phyloP scores from a whole-genome alignment of 2,797 vertebrate species.

The Bradypus variegatus region DNA sequence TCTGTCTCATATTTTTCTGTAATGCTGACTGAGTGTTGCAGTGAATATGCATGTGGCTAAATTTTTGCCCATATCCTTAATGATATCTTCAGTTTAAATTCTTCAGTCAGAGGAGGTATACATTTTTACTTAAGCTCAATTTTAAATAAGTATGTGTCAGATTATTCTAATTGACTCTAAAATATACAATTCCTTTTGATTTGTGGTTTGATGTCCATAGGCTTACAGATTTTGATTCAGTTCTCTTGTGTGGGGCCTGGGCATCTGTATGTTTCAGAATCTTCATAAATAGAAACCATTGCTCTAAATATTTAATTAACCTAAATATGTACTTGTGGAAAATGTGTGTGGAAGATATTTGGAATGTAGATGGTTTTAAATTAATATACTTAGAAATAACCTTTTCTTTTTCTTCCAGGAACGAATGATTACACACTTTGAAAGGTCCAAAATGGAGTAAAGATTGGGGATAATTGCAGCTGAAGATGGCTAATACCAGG shows the following conservation, averaged over 20 bases:
- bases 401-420: slow-evolving; percentile 76
- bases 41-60: background rate
- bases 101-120: background rate
- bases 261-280: slow-evolving; percentile 15
- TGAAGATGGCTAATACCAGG: slow-evolving; percentile 47
- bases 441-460: slow-evolving; percentile 98
- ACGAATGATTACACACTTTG: slow-evolving; percentile 94
- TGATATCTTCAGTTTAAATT: slow-evolving; percentile 21
- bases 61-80: background rate
- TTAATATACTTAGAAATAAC: background rate
- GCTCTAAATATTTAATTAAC: background rate
- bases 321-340: slow-evolving; percentile 20
- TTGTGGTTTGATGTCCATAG: slow-evolving; percentile 1
- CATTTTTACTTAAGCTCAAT: slow-evolving; percentile 22
- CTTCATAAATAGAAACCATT: background rate
- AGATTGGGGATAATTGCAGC: slow-evolving; percentile 47
- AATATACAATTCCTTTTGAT: background rate
- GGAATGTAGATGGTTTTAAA: slow-evolving; percentile 28
- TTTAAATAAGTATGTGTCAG: background rate
- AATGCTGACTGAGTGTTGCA: background rate
- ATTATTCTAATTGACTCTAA: slow-evolving; percentile 13
- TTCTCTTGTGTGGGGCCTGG: background rate
- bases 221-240: background rate
- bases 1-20: background rate
- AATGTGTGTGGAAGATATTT: slow-evolving; percentile 16